These are phyloP conservation scores for Pseudoatta argentina DNA, from an alignment of 1,140 invertebrate species.

Conservation along the genomic window DNA sequence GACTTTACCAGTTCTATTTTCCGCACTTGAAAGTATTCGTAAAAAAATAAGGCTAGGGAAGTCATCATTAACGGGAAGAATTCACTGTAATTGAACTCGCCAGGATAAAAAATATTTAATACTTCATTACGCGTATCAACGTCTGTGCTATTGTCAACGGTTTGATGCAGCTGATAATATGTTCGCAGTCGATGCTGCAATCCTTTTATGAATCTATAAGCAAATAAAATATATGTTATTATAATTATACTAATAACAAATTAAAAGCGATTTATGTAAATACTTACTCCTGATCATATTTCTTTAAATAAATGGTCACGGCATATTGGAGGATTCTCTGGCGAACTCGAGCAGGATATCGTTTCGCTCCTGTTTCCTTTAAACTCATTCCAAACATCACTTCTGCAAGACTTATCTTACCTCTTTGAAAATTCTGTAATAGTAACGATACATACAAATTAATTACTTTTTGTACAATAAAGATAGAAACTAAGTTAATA, in stretches of 20 bases:
- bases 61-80: conserved; percentile 94
- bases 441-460: conserved; percentile 29
- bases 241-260: not conserved
- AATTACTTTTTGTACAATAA: conserved; percentile 6
- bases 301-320: conserved; percentile 94
- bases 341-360: conserved; percentile 93
- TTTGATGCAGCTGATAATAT: conserved; percentile 91
- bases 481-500: not conserved
- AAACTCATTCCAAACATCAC: conserved; percentile 97
- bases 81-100: conserved; percentile 94
- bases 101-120: conserved; percentile 94
- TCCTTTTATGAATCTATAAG: conserved; percentile 91
- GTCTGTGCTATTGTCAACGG: conserved; percentile 76
- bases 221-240: conserved; percentile 32
- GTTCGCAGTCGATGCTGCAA: conserved; percentile 90
- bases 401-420: conserved; percentile 94
- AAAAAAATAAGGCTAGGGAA: conserved; percentile 95
- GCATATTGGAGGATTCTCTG: conserved; percentile 96
- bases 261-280: not conserved
- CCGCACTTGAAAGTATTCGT: conserved; percentile 97
- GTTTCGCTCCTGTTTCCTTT: conserved; percentile 95
- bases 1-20: conserved; percentile 98
- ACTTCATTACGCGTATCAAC: conserved; percentile 84
- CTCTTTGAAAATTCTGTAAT: conserved; percentile 90
- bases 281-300: conserved; percentile 91